Evolutionary conservation across 2,113 vertebrate species (phyloP).

Genomic region (Tragelaphus buxtoni): DNA sequence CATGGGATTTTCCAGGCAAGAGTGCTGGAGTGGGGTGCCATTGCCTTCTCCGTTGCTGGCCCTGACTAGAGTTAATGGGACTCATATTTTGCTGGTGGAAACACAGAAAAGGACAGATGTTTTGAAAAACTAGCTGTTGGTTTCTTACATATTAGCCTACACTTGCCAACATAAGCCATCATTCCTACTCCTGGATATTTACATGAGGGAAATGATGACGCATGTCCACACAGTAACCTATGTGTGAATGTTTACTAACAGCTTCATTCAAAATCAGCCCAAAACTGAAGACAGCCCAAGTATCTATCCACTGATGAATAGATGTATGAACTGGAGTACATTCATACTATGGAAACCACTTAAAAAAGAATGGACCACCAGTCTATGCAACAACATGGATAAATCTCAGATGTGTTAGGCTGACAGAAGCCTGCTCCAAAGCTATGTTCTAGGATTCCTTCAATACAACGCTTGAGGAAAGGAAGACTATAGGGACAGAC

Average conservation of each 20-base stretch:
- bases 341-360: not conserved
- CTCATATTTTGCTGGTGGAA: not conserved
- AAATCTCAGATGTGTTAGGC: not conserved
- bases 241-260: not conserved
- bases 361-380: not conserved
- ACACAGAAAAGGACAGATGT: not conserved
- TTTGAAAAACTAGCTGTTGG: not conserved
- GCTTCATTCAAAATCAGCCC: not conserved
- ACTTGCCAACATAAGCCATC: not conserved
- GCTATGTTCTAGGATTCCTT: not conserved
- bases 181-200: not conserved
- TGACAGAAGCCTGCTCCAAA: not conserved
- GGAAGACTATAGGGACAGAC: not conserved
- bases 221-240: not conserved
- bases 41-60: too few species aligned
- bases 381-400: not conserved
- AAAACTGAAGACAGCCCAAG: not conserved
- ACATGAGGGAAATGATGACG: not conserved
- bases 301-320: not conserved
- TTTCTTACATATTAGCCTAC: not conserved
- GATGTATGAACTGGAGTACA: not conserved
- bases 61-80: not conserved
- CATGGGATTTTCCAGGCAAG: too few species aligned
- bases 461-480: not conserved
- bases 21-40: too few species aligned